Base-by-base conservation (phyloP, 23 tunicate genomes). In the Styela clava region DNA sequence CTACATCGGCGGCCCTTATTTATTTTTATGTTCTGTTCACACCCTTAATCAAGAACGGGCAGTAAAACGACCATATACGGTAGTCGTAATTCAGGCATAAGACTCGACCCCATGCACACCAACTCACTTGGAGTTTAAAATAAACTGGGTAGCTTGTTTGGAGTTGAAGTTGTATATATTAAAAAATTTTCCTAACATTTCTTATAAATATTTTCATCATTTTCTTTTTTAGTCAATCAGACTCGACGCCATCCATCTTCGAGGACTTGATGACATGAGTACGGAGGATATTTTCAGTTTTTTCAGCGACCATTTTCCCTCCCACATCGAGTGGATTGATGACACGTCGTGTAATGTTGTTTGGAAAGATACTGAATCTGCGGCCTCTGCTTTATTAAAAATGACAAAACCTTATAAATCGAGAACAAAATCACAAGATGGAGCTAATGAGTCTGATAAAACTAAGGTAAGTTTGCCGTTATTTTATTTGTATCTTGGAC, bases 251-350 rank as follows among this genome's bases (percentile, higher is more conserved):
- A 23, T 92, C 35, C 83, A 87, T 73, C 56, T 92, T 28, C 76
- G 37, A 33, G 97, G 97, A 19, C 90, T 92, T 25, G 80, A 87
- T 29, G 37, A 78, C 35, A 69, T 92, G 86, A 92, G 86, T 67
- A 92, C 97, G 9, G 82, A 79, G 21, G 86, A 92, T 22, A 85
- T 92, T 20, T 69, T 74, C 33, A 89, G 87, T 28, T 89, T 76
- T 63, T 89, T 89, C 33, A 81, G 88, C 26, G 69, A 64, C 31
- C 74, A 62, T 34, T 70, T 72, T 52, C 97, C 97, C 0, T 37
- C 63, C 19, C 85, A 83, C 51, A 91, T 91, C 36, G 97, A 91
- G 83, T 91, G 97, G 97, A 83, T 91, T 62, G 74, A 91, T 30
- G 97, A 91, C 64, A 73, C 78, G 7, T 83, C 97, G 1, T 91